Evolutionary conservation across 1,140 invertebrate species (phyloP).

Genomic region (Diorhabda elongata): DNA sequence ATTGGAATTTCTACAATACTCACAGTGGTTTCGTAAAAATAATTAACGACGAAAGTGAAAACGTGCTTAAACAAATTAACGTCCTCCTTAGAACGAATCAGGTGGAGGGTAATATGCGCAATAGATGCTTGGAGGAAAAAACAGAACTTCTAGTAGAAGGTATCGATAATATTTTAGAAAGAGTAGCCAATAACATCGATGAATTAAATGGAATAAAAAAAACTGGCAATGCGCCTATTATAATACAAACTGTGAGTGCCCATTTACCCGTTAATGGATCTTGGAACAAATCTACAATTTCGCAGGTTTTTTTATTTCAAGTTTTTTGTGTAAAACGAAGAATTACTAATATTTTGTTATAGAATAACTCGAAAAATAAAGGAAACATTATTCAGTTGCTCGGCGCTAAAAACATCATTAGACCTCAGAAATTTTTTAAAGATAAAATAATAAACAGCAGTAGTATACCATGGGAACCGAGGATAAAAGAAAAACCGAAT

Average conservation of each 20-base stretch:
- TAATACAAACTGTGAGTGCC: conserved; percentile 47
- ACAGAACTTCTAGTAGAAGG: conserved; percentile 70
- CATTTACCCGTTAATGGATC: conserved; percentile 43
- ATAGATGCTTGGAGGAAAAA: conserved; percentile 62
- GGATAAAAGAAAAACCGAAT: conserved; percentile 85
- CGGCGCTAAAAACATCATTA: conserved; percentile 68
- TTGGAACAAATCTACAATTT: conserved; percentile 41
- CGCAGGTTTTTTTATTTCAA: conserved; percentile 12
- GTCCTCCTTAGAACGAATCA: conserved; percentile 57
- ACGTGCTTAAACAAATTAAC: conserved; percentile 54
- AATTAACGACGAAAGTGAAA: conserved; percentile 55
- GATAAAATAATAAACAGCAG: conserved; percentile 80
- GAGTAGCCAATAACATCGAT: conserved; percentile 69
- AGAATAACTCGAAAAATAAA: conserved; percentile 6
- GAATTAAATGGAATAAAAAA: conserved; percentile 64
- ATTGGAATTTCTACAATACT: conserved; percentile 66
- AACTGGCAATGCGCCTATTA: conserved; percentile 49
- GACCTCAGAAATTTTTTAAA: conserved; percentile 81
- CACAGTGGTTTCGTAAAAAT: conserved; percentile 64
- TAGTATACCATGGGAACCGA: conserved; percentile 72
- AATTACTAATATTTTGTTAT: conserved; percentile 4
- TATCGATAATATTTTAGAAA: conserved; percentile 78
- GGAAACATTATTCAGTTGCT: conserved; percentile 55
- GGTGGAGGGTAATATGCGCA: conserved; percentile 57
- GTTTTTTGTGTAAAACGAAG: neutral